Evolutionary conservation across 2,113 vertebrate genomes (phyloP).

Genomic region (Poicephalus gulielmi): DNA sequence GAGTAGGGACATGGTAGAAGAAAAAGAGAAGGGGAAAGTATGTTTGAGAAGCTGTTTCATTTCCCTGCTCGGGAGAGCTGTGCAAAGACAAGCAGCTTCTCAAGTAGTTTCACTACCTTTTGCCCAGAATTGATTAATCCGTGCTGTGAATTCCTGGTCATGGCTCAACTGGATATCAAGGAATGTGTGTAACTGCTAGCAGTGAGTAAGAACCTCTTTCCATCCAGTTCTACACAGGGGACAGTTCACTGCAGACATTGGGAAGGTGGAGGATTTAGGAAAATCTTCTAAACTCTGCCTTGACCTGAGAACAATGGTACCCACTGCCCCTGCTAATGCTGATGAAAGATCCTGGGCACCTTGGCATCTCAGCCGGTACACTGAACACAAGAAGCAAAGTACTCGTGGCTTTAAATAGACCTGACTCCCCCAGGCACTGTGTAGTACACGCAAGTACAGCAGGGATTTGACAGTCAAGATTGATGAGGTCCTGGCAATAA

Average conservation of each 20-base stretch:
- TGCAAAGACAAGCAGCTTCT: background rate
- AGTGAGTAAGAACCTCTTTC: background rate
- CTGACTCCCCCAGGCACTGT: background rate
- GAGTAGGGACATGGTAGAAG: background rate
- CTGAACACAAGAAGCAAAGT: background rate
- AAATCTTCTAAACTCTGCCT: background rate
- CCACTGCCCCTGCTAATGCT: background rate
- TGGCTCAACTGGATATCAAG: background rate
- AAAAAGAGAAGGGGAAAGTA: background rate
- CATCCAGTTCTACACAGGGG: rapidly evolving
- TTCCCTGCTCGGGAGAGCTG: background rate
- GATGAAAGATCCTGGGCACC: background rate
- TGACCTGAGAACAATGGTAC: background rate
- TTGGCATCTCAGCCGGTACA: background rate
- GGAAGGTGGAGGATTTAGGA: background rate
- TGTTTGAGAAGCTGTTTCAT: background rate
- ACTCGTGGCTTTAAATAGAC: background rate
- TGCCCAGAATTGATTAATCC: background rate
- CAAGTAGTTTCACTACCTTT: background rate
- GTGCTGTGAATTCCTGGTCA: background rate
- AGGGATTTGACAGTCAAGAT: background rate
- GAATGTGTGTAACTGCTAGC: background rate
- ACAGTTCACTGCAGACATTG: background rate
- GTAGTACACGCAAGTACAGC: background rate
- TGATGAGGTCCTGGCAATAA: background rate